phyloP scores from a whole-genome alignment of 2,888 invertebrate species.

The Galerucella calmariensis region DNA sequence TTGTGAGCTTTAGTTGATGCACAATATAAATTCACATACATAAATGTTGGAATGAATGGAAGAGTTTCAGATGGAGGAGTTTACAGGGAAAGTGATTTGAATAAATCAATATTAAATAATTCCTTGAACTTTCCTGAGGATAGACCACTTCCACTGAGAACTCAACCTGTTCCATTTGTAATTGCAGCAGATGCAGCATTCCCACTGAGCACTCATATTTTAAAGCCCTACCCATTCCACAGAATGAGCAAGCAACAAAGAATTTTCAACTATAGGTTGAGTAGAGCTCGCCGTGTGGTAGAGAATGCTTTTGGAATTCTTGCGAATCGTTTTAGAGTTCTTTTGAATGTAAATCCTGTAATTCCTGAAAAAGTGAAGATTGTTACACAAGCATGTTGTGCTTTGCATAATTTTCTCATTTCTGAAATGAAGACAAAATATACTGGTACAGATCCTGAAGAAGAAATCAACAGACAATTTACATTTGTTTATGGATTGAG shows the following conservation, averaged over 20 bases:
- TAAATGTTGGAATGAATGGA: not conserved
- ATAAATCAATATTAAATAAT: not conserved
- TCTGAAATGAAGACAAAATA: slow-evolving; percentile 15
- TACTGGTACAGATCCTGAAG: slow-evolving; percentile 21
- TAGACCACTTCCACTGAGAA: not conserved
- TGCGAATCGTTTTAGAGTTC: slow-evolving; percentile 43
- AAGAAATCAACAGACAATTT: slow-evolving; percentile 24
- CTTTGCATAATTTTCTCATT: slow-evolving; percentile 33
- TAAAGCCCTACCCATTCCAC: too few relatives aligned
- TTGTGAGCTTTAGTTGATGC: not conserved
- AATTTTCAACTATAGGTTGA: not conserved
- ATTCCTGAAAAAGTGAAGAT: slow-evolving; percentile 30
- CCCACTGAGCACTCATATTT: too few relatives aligned
- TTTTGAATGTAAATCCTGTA: slow-evolving; percentile 39
- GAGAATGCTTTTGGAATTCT: slow-evolving; percentile 44
- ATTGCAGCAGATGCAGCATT: slow-evolving; percentile 30
- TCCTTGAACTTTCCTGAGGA: not conserved
- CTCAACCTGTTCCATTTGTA: not conserved
- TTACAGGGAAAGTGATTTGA: not conserved
- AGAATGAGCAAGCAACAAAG: too few relatives aligned
- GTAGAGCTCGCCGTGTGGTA: slow-evolving; percentile 35
- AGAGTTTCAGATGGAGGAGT: slow-evolving; percentile 4
- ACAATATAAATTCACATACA: too few relatives aligned
- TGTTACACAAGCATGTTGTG: slow-evolving; percentile 33
- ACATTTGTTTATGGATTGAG: slow-evolving; percentile 24